A percentile compares a stretch with the other conserved stretches of the same genome.
Evolutionary conservation across 2,797 vertebrate species (phyloP).

Genomic region (Coracias cyanogaster): DNA sequence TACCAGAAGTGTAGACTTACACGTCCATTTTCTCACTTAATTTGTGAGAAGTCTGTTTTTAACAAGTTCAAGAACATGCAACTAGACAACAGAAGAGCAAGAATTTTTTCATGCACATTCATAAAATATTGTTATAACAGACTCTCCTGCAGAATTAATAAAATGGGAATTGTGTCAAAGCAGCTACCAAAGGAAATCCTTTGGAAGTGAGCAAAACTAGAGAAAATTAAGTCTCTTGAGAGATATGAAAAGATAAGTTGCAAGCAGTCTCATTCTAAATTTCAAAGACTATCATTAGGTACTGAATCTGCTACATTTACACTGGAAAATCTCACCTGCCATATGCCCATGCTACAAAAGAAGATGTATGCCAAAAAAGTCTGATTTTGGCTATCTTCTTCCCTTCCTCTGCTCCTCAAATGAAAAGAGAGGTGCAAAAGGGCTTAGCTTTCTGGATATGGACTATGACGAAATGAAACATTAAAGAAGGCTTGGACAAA

Average conservation of each 20-base stretch:
- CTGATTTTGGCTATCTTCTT: background rate
- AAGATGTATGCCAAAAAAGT: background rate
- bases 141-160: background rate
- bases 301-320: background rate
- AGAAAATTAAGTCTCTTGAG: background rate
- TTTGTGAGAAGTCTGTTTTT: background rate
- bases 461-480: background rate
- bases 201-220: background rate
- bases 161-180: background rate
- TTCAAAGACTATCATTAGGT: background rate
- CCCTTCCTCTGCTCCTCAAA: background rate
- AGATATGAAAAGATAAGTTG: background rate
- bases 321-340: background rate
- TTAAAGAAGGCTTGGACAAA: background rate
- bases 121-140: background rate
- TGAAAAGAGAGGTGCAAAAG: background rate
- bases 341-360: background rate
- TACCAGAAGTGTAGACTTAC: background rate
- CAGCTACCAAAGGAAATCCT: background rate
- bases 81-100: background rate
- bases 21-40: background rate
- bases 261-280: background rate
- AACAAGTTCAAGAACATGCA: background rate
- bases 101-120: background rate
- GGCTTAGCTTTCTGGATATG: background rate